Conservation (phyloP, 2,888 invertebrate genomes). For the Cyrtodaria siliqua region DNA sequence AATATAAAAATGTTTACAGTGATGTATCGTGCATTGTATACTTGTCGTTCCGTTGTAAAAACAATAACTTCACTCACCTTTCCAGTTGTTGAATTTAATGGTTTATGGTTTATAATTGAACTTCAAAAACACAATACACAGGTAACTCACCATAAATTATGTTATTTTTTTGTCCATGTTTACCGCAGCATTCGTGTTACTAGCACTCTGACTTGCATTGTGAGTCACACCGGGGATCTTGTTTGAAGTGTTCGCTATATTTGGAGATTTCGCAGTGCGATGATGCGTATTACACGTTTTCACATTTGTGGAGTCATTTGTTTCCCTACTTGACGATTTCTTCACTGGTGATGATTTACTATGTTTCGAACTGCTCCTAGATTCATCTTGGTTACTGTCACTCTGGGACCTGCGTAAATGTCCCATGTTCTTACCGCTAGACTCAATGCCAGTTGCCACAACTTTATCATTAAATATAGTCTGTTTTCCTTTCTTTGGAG, state of each 20-base stretch:
- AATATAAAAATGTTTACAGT: too few relatives aligned
- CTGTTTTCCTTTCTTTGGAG: slow-evolving; percentile 63
- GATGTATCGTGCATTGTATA: too few relatives aligned
- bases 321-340: slow-evolving; percentile 58
- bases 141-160: too few relatives aligned
- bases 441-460: slow-evolving; percentile 33
- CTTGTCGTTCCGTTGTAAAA: too few relatives aligned
- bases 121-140: too few relatives aligned
- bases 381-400: slow-evolving; percentile 55
- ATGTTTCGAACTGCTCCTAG: slow-evolving; percentile 30
- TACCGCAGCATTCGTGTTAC: slow-evolving; percentile 45
- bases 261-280: slow-evolving; percentile 46
- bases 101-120: too few relatives aligned
- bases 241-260: slow-evolving; percentile 30
- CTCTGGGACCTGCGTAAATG: slow-evolving; percentile 65
- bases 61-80: too few relatives aligned
- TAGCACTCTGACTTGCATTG: slow-evolving; percentile 41
- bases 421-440: slow-evolving; percentile 36
- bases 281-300: slow-evolving; percentile 38
- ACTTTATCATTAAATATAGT: slow-evolving; percentile 66
- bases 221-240: slow-evolving; percentile 38
- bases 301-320: slow-evolving; percentile 28
- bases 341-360: slow-evolving; percentile 69
- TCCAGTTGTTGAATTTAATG: too few relatives aligned
- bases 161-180: slow-evolving; percentile 43